These are phyloP conservation scores for Hemitrygon akajei DNA, from an alignment of 2,797 vertebrate genomes.

Conservation along the genomic window DNA sequence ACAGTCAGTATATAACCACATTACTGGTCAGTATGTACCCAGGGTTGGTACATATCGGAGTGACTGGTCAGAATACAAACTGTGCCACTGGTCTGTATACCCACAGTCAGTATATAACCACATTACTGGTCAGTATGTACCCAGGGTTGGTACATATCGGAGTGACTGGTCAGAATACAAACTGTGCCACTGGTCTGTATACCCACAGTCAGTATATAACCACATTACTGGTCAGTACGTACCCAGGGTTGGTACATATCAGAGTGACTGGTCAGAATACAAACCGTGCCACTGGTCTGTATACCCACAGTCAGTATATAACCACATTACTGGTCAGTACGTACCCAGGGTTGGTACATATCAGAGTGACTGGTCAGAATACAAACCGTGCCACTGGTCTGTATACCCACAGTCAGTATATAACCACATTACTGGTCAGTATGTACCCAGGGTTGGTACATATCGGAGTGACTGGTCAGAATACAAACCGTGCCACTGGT, in stretches of 20 bases:
- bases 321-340: neutral
- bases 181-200: neutral
- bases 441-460: too few relatives aligned
- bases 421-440: neutral
- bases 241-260: too few relatives aligned
- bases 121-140: neutral
- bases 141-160: too few relatives aligned
- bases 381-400: neutral
- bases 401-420: neutral
- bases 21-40: neutral
- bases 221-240: neutral
- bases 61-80: too few relatives aligned
- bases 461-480: too few relatives aligned
- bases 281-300: neutral
- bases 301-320: neutral
- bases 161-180: too few relatives aligned
- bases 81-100: neutral
- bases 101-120: neutral
- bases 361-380: too few relatives aligned
- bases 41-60: too few relatives aligned
- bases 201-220: neutral
- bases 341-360: too few relatives aligned
- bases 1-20: neutral
- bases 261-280: too few relatives aligned
- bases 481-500: neutral